Conservation (phyloP, 2,113 vertebrate species). For the Neotoma lepida region DNA sequence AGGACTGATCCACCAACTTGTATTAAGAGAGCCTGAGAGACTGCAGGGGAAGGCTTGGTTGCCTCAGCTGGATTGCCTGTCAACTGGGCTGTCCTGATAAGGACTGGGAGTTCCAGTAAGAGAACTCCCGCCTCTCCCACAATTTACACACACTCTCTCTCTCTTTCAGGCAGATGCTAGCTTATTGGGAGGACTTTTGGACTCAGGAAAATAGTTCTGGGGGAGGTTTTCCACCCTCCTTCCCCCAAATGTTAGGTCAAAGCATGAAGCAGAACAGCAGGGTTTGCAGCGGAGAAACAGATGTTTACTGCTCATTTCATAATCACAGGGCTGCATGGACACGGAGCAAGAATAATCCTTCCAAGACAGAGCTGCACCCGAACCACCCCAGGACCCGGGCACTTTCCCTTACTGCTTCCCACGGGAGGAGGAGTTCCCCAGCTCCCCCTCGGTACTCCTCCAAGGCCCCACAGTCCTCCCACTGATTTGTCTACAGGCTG, state of each 20-base stretch:
- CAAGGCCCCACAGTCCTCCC: neutral
- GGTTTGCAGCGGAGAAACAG: constrained; percentile 68
- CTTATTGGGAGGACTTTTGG: neutral
- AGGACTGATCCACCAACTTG: neutral
- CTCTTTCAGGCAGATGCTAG: neutral
- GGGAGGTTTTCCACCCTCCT: constrained; percentile 24
- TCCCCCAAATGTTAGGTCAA: constrained; percentile 60
- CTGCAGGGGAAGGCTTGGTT: neutral
- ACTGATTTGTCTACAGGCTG: neutral
- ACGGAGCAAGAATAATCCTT: neutral
- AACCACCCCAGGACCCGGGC: neutral
- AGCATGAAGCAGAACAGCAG: constrained; percentile 61
- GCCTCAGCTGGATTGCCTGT: neutral
- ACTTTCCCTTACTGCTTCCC: constrained; percentile 32
- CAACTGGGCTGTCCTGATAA: neutral
- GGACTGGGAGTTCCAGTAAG: neutral
- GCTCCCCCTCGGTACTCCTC: neutral
- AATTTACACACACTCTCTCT: neutral
- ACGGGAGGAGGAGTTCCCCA: neutral
- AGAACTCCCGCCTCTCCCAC: neutral
- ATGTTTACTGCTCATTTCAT: constrained; percentile 66
- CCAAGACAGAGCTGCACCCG: constrained; percentile 19
- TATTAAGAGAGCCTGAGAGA: neutral
- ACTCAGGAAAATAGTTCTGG: constrained; percentile 21
- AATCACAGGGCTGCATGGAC: constrained; percentile 18